Evolutionary conservation across 2,888 invertebrate species (phyloP).

Genomic region (Spatulosminthurus flaviceps): DNA sequence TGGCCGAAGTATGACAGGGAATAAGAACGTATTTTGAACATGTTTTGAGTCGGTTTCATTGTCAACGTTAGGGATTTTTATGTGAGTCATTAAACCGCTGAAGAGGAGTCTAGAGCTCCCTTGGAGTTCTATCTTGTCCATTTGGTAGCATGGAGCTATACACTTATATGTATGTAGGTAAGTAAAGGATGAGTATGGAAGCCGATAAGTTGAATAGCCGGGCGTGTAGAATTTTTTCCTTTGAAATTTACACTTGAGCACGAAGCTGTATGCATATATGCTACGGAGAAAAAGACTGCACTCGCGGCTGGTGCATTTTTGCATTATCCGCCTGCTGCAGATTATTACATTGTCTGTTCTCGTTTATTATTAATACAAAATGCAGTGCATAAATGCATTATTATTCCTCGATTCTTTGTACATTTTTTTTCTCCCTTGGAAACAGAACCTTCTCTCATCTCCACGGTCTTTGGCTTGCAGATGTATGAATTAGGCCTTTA

Average conservation of each 20-base stretch:
- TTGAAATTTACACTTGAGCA: not conserved
- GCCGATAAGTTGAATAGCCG: slow-evolving; percentile 14
- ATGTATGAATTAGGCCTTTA: not conserved
- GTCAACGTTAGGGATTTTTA: not conserved
- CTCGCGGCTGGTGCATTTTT: not conserved
- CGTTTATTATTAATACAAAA: too few relatives aligned
- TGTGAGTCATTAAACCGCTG: slow-evolving; percentile 12
- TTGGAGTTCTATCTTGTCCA: not conserved
- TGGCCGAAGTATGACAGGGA: not conserved
- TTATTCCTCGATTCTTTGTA: too few relatives aligned
- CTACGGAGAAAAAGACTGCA: too few relatives aligned
- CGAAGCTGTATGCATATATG: too few relatives aligned
- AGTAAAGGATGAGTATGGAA: not conserved
- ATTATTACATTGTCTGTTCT: not conserved
- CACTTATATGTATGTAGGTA: not conserved
- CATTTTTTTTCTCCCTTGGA: not conserved
- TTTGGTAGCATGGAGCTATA: not conserved
- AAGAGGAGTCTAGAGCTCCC: not conserved
- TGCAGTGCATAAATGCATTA: too few relatives aligned
- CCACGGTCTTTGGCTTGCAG: not conserved
- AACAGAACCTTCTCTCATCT: not conserved
- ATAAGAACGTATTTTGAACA: not conserved
- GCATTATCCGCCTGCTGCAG: not conserved
- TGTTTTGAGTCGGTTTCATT: not conserved
- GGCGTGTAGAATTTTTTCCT: not conserved